Evolutionary conservation across 2,113 vertebrate species (phyloP), one percentile per base, ranked within the genome.

Genomic region (Podarcis cretensis): DNA sequence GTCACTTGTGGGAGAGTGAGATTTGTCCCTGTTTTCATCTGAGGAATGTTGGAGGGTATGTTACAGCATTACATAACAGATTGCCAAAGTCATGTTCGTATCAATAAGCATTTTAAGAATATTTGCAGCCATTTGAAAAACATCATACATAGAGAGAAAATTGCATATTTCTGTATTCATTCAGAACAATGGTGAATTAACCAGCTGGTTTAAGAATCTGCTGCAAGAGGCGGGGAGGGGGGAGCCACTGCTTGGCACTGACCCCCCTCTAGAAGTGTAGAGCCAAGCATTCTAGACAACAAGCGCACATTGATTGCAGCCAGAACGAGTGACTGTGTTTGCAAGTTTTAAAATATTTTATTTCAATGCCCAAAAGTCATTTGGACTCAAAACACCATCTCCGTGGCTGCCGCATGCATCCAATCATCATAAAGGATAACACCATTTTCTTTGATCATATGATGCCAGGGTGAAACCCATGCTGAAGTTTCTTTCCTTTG

Each of bases 241-340:
- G 83, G 5, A 35, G 7, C n/a, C 43, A 73, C 9, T 1, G 68
- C 16, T 3, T 92, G 23, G 25, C 37, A 6, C 65, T 92, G 86
- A 81, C 5, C 80, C 79, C 16, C 13, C 2, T 0, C 43, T 86
- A 83, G 59, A 90, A 89, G 93, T 83, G 27, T 32, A 89, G n/a
- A 85, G 82, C 30, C 63, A 83, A 37, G 54, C 91, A 89, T 85
- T 85, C 74, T 27, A 48, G 27, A 76, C 59, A 83, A 83, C 73
- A 88, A 83, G 40, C 40, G 54, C 59, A 69, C 13, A 68, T 78
- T 68, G 74, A 35, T 16, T 54, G 59, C 59, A 68, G 30, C 71
- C 35, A 83, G 71, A 77, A 92, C 86, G 76, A 91, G 89, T 48
- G 14, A 6, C 27, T n/a, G 3, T 37, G 48, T 65, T 25, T 77